Base-by-base conservation (phyloP, 2,888 invertebrate genomes). In the Bembecia ichneumoniformis region DNA sequence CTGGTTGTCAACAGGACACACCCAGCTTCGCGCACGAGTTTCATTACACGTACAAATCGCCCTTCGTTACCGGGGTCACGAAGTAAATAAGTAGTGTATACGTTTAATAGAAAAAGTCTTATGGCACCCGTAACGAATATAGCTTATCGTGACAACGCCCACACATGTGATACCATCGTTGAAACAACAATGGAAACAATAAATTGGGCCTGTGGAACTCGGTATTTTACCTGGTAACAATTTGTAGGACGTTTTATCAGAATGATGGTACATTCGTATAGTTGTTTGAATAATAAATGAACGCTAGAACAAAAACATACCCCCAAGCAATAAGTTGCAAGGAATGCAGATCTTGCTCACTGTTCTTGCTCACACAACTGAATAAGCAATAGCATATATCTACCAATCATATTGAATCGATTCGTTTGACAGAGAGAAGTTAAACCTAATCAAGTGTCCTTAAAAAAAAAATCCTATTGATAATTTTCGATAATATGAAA, bases 101-200 rank as follows among this genome's bases (percentile, higher is more conserved):
- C 54, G 53, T 50, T 45, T 60, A 62, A 68, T 68, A 66, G 63
- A 68, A 64, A 66, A 64, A 58, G 58, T 62, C 47, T 47, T 47
- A 47, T 13, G 43, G 45, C 54, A 54, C 52, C 53, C 51, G 51
- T 53, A 59, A 68, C 68, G 67, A 68, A 74, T 67, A 63, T 58
- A 59, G 64, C 65, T 69, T 69, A 74, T 74, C 72, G 73, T 74
- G 71, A 72, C 74, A 66, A 70, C 74, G 72, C 80, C 78, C 69
- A 76, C 76, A 77, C 76, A 65, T 63, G 61, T 62, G 77, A 82
- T 82, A 76, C 55, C 68, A 79, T 78, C 79, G 40, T 40, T 40
- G 40, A 40, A 40, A 13, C 40, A 40, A 65, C 66, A 74, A 74
- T 72, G 68, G 65, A 62, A 64, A 64, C 61, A 61, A 68, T 66